Conservation (phyloP, 2,797 vertebrate species). For the Chloroceryle amazona region DNA sequence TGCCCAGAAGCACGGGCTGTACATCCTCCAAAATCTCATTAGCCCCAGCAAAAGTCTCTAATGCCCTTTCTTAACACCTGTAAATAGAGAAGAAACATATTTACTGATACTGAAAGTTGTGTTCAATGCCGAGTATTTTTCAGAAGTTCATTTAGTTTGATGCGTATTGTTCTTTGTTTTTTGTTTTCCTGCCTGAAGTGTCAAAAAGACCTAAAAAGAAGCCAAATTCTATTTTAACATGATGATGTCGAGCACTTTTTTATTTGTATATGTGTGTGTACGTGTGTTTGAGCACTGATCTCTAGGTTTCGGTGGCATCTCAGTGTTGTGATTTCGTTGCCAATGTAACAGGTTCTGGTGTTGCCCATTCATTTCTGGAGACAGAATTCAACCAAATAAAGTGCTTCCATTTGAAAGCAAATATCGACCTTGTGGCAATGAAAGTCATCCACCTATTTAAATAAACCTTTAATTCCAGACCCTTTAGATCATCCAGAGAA, state of each 20-base stretch:
- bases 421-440: constrained; percentile 51
- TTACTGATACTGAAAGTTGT: constrained; percentile 45
- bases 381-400: constrained; percentile 80
- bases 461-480: constrained; percentile 72
- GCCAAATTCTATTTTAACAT: constrained; percentile 75
- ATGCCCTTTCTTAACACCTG: constrained; percentile 69
- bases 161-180: constrained; percentile 27
- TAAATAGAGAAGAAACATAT: constrained; percentile 70
- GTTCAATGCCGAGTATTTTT: constrained; percentile 69
- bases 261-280: constrained; percentile 52
- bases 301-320: constrained; percentile 42
- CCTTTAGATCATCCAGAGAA: not conserved
- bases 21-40: not conserved
- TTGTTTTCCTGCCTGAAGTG: constrained; percentile 67
- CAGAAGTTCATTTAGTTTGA: constrained; percentile 49
- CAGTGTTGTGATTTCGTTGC: constrained; percentile 54
- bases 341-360: constrained; percentile 60
- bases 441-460: constrained; percentile 60
- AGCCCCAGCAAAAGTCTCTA: constrained; percentile 38
- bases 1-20: not conserved
- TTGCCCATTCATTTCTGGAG: constrained; percentile 74
- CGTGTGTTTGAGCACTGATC: constrained; percentile 71
- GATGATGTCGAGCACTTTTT: constrained; percentile 65
- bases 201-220: constrained; percentile 55
- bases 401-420: constrained; percentile 79